Percentiles rank a stretch among this genome's conserved stretches.
phyloP scores from a whole-genome alignment of 2,888 invertebrate species.

The Imbricaverruca yamaguchii region DNA sequence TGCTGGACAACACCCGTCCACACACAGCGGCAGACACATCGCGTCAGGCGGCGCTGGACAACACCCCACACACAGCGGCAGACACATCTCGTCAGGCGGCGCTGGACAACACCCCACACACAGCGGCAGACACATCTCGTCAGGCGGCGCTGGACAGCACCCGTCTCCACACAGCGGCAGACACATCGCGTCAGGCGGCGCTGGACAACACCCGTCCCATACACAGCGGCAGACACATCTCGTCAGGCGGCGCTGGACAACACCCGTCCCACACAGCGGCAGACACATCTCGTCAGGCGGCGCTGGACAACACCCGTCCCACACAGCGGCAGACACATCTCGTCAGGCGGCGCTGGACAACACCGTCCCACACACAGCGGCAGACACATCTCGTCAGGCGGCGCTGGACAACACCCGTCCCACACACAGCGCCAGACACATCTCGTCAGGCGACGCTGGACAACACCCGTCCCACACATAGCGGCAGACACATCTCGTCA shows the following conservation, averaged over 20 bases:
- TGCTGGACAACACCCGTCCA: conserved; percentile 21
- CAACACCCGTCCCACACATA: neutral
- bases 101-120: conserved; percentile 25
- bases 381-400: conserved; percentile 31
- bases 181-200: conserved; percentile 32
- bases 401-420: conserved; percentile 25
- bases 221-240: too few relatives aligned
- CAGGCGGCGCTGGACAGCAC: neutral
- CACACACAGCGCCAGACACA: too few relatives aligned
- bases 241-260: too few relatives aligned
- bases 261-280: neutral
- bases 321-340: too few relatives aligned
- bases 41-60: too few relatives aligned
- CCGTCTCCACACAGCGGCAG: neutral
- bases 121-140: too few relatives aligned
- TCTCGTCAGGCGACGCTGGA: too few relatives aligned
- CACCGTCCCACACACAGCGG: neutral
- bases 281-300: conserved; percentile 32
- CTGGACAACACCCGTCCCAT: conserved; percentile 15
- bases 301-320: conserved; percentile 22
- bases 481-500: conserved; percentile 22
- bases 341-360: too few relatives aligned
- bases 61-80: neutral
- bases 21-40: too few relatives aligned
- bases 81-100: conserved; percentile 32